Evolutionary conservation across 1,140 invertebrate genomes (phyloP), one percentile per base, ranked within the genome.

Genomic region (Micrasema longulum): DNA sequence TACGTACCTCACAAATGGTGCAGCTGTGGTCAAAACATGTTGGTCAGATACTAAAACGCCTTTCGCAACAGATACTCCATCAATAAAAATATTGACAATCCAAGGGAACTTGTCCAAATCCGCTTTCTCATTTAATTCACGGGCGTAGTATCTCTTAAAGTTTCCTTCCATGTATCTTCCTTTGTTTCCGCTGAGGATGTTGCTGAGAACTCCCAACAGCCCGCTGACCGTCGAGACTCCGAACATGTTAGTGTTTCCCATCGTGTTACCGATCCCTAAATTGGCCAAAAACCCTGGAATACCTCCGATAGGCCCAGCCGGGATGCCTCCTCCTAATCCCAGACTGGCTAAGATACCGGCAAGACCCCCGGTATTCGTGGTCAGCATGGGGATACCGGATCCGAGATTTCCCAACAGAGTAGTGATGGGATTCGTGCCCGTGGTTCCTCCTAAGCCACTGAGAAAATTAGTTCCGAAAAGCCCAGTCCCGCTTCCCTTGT

Each of bases 31-130:
- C 31, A 89, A 62, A 2, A 89, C 77, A 71, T 88, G 88, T 74
- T 82, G 82, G 76, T 88, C 84, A 69, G 88, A 88, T 76, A 89
- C 87, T 35, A 89, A 72, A 23, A 83, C 79, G 16, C 85, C 88
- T 35, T 81, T 81, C 31, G 85, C 60, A 10, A 78, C 68, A 2
- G 57, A 66, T 9, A 74, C 62, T 16, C 70, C 76, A 18, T 77
- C 77, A 2, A 84, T 76, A 55, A 84, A 78, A 52, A 88, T 77
- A 45, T 80, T 78, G 10, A 80, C 83, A 0, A 88, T 78, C 88
- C 88, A 89, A 0, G 87, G 87, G 79, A 86, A 87, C 71, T 88
- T 84, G 69, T 87, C 45, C 1, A 23, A 6, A 22, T 43, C 20
- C 22, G 4, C 38, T 20, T 41, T 36, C n/a, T 16, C 36, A 43